Conservation (phyloP, 2,888 invertebrate species). For the Branchipolynoe longqiensis region DNA sequence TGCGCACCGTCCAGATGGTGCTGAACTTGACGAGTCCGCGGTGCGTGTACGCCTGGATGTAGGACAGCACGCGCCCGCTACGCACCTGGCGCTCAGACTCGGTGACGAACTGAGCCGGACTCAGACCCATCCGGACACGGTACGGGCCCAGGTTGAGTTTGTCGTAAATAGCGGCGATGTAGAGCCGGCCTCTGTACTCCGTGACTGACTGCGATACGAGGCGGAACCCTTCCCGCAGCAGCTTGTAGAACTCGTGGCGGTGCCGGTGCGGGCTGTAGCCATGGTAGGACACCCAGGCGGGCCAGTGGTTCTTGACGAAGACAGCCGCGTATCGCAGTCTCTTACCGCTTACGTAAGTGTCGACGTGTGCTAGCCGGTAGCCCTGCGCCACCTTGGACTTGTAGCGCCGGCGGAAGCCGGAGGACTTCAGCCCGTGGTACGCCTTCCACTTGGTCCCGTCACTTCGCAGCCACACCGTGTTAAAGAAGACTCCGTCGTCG, state of each 20-base stretch:
- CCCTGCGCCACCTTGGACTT: constrained; percentile 66
- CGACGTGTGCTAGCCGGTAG: constrained; percentile 65
- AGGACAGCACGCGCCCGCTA: constrained; percentile 66
- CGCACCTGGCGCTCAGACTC: constrained; percentile 70
- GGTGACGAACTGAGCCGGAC: constrained; percentile 69
- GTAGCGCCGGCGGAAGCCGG: constrained; percentile 64
- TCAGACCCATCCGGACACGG: constrained; percentile 66
- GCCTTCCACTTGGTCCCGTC: constrained; percentile 63
- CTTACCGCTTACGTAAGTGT: constrained; percentile 64
- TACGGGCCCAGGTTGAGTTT: constrained; percentile 65
- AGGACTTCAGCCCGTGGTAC: constrained; percentile 64
- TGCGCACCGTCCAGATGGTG: constrained; percentile 71
- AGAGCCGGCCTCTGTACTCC: constrained; percentile 65
- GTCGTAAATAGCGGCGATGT: constrained; percentile 67
- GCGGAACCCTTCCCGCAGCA: constrained; percentile 63
- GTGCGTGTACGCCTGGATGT: constrained; percentile 74
- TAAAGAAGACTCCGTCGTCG: constrained; percentile 69
- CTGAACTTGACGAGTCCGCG: constrained; percentile 71
- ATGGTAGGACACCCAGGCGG: constrained; percentile 66
- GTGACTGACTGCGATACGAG: constrained; percentile 67
- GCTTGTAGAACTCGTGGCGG: constrained; percentile 64
- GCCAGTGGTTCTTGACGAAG: constrained; percentile 67
- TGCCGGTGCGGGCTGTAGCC: constrained; percentile 66
- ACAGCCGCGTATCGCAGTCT: constrained; percentile 66
- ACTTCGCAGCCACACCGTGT: constrained; percentile 71